Percentiles rank a stretch among this genome's conserved stretches.
phyloP scores from a whole-genome alignment of 2,888 invertebrate species.

The Mechanitis messenoides region DNA sequence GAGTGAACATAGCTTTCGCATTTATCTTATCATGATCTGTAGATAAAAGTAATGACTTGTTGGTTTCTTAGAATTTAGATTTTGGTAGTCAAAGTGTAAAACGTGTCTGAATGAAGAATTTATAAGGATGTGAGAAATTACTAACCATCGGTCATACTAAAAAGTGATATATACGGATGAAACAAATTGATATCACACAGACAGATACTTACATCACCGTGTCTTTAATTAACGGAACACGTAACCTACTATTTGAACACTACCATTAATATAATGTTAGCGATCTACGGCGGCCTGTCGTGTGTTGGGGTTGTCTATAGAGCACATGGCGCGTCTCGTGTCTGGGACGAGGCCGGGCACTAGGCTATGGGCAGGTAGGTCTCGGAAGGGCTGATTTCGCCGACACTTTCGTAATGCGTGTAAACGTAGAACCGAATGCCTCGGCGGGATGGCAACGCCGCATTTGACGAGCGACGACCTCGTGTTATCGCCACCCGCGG shows the following conservation, averaged over 20 bases:
- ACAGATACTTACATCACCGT: slow-evolving; percentile 1
- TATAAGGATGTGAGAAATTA: background rate
- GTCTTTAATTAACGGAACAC: slow-evolving; percentile 4
- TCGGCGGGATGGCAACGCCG: slow-evolving; percentile 67
- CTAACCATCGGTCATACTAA: background rate
- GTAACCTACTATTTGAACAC: background rate
- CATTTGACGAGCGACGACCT: slow-evolving; percentile 67
- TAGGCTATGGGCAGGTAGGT: slow-evolving; percentile 11
- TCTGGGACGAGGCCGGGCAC: slow-evolving; percentile 38
- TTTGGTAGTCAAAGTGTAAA: too few relatives aligned
- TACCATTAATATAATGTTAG: background rate
- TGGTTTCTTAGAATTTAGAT: too few relatives aligned
- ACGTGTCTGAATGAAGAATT: background rate
- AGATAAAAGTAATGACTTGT: too few relatives aligned
- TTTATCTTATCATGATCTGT: too few relatives aligned
- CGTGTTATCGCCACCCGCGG: slow-evolving; percentile 67
- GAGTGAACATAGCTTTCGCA: too few relatives aligned
- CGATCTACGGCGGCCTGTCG: background rate
- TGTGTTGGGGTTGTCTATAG: slow-evolving; percentile 32
- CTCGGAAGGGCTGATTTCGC: slow-evolving; percentile 35
- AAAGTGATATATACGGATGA: background rate
- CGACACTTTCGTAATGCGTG: slow-evolving; percentile 45
- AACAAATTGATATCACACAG: background rate
- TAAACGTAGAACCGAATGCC: slow-evolving; percentile 44
- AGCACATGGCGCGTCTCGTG: slow-evolving; percentile 36